Conservation (phyloP, 2,797 vertebrate genomes). For the Pogoniulus pusillus region DNA sequence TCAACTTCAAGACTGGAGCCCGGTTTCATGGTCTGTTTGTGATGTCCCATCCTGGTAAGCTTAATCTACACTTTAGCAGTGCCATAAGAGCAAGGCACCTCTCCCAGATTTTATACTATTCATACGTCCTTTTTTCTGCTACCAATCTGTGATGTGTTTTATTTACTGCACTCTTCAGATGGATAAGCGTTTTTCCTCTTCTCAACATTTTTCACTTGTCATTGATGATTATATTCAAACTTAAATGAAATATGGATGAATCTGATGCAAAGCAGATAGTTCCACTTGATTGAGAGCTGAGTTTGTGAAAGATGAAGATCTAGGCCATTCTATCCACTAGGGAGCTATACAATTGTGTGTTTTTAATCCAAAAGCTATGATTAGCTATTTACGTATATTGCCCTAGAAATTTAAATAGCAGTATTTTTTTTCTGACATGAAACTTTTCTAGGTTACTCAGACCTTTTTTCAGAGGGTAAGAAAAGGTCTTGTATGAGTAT, state of each 20-base stretch:
- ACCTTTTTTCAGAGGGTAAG: background rate
- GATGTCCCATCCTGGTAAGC: constrained; percentile 83
- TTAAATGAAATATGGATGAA: background rate
- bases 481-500: background rate
- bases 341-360: background rate
- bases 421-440: background rate
- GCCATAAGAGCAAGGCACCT: background rate
- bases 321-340: background rate
- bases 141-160: background rate
- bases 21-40: constrained; percentile 92
- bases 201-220: background rate
- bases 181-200: background rate
- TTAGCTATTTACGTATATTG: background rate
- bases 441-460: background rate
- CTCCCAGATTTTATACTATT: background rate
- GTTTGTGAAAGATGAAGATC: background rate
- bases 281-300: background rate
- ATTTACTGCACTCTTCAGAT: background rate
- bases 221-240: background rate
- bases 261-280: background rate
- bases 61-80: background rate
- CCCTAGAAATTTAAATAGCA: background rate
- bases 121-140: background rate
- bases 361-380: background rate
- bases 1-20: constrained; percentile 92